phyloP scores from a whole-genome alignment of 92 coral and sea anemone genomes.

The Epizoanthus stellaris region DNA sequence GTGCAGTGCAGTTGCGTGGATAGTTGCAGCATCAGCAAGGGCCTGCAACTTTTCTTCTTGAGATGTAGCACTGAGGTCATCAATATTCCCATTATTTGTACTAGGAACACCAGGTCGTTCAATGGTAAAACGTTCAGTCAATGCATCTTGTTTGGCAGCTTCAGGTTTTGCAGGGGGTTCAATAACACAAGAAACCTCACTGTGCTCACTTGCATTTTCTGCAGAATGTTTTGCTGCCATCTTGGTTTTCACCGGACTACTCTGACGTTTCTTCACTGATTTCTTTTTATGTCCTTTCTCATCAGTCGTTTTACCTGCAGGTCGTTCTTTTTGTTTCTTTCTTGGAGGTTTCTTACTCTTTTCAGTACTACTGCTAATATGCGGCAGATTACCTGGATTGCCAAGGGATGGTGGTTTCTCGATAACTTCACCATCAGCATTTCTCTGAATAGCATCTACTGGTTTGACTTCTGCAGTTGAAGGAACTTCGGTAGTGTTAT shows the following conservation, averaged over 20 bases:
- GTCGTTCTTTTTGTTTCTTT: neutral
- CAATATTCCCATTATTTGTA: neutral
- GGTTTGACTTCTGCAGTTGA: neutral
- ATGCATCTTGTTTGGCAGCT: neutral
- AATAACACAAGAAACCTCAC: neutral
- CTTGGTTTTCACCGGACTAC: neutral
- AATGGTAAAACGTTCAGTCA: neutral
- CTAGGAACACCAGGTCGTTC: slow-evolving; percentile 5
- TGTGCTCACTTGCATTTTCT: neutral
- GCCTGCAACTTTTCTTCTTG: slow-evolving; percentile 38
- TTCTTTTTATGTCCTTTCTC: neutral
- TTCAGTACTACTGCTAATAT: neutral
- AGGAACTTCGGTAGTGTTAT: neutral
- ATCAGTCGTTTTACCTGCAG: neutral
- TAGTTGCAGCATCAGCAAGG: slow-evolving; percentile 18
- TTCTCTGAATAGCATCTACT: neutral
- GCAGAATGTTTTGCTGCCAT: neutral
- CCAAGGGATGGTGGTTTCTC: neutral
- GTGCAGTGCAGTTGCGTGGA: slow-evolving; percentile 6
- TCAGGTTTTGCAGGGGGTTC: neutral
- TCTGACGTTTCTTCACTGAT: neutral
- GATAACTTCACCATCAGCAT: neutral
- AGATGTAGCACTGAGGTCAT: neutral
- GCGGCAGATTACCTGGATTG: neutral
- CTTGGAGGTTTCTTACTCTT: neutral